Conservation (phyloP, 2,113 vertebrate species). For the Columba janthina region DNA sequence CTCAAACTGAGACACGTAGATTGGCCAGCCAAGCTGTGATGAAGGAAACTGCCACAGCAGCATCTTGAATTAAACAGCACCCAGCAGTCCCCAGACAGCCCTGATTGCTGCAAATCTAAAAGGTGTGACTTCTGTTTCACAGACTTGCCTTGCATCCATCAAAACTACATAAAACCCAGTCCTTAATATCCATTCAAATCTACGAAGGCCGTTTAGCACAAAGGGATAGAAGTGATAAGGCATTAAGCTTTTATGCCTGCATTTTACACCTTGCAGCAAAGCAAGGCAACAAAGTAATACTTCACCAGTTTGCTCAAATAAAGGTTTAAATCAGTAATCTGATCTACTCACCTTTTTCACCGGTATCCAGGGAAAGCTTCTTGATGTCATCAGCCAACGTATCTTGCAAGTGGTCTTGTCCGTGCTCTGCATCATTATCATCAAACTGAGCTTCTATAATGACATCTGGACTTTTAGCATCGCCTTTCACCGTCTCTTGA, state of each 20-base stretch:
- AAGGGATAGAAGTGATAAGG: conserved; percentile 7
- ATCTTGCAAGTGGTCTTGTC: conserved; percentile 29
- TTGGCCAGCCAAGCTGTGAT: conserved; percentile 7
- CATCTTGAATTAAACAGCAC: conserved; percentile 29
- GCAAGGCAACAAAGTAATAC: conserved; percentile 6
- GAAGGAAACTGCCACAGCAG: conserved; percentile 27
- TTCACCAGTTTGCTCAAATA: neutral
- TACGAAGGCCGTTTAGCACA: neutral
- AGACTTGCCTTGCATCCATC: conserved; percentile 24
- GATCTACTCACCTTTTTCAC: conserved; percentile 71
- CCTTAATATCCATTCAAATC: conserved; percentile 38
- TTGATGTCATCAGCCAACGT: conserved; percentile 31
- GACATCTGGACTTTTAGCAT: conserved; percentile 69
- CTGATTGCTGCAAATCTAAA: neutral
- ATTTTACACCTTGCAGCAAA: conserved; percentile 35
- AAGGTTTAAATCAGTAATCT: neutral
- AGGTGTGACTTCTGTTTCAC: conserved; percentile 21
- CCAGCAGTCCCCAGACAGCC: conserved; percentile 4
- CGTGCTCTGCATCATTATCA: conserved; percentile 70
- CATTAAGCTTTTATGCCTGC: conserved; percentile 27
- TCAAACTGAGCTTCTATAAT: conserved; percentile 80
- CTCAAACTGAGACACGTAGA: neutral
- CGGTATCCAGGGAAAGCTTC: conserved; percentile 46
- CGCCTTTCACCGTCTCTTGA: conserved; percentile 1
- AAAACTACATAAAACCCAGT: conserved; percentile 3